A percentile compares a stretch with the other conserved stretches of the same genome.
These are phyloP conservation scores for Drosophila pseudoobscura DNA, from an alignment of 1,140 invertebrate genomes.

Conservation along the genomic window DNA sequence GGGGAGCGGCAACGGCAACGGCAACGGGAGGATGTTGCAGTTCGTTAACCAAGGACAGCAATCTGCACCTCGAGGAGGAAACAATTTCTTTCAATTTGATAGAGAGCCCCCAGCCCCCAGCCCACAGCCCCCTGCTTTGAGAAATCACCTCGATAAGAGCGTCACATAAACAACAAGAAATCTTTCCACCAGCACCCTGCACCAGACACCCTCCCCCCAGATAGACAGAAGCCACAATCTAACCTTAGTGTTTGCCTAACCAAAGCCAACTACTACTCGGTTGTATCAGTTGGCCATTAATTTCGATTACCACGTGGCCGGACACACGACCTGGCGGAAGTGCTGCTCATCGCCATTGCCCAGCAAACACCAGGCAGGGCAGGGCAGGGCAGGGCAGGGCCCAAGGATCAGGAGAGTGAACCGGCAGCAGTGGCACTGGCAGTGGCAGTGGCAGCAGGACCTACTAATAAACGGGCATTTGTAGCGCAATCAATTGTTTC, in stretches of 20 bases:
- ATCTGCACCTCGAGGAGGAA: background rate
- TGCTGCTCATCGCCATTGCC: constrained; percentile 42
- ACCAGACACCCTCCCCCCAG: constrained; percentile 10
- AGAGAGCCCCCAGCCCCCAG: background rate
- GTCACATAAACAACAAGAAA: constrained; percentile 53
- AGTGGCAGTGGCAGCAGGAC: constrained; percentile 16
- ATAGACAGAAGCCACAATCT: constrained; percentile 14
- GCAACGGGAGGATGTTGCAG: background rate
- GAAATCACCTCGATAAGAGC: constrained; percentile 62
- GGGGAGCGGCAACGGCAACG: constrained; percentile 2
- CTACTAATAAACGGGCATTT: constrained; percentile 75
- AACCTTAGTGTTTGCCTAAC: constrained; percentile 12
- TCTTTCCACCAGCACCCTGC: constrained; percentile 22
- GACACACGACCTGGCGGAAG: constrained; percentile 77
- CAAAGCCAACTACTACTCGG: constrained; percentile 47
- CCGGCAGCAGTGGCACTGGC: background rate
- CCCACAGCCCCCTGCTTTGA: constrained; percentile 23
- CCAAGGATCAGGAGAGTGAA: background rate
- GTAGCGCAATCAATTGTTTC: constrained; percentile 81
- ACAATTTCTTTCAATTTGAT: constrained; percentile 66
- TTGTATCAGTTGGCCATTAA: constrained; percentile 75
- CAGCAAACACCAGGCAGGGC: constrained; percentile 22
- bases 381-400: too few relatives aligned
- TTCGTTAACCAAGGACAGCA: constrained; percentile 1
- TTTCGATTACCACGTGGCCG: constrained; percentile 80